phyloP scores from a whole-genome alignment of 2,797 vertebrate genomes.

The Enteromius unitaeniatus region DNA sequence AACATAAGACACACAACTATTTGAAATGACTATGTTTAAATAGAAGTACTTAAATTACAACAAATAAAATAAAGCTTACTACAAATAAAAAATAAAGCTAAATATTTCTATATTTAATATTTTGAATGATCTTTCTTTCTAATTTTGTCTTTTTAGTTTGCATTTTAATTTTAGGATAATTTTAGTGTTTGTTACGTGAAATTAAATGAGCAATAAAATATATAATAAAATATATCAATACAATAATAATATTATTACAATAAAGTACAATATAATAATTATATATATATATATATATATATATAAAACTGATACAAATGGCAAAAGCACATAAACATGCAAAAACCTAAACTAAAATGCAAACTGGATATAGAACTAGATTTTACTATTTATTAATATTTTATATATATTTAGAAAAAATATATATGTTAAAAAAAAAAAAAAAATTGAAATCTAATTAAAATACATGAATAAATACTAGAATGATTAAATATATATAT shows the following conservation, averaged over 20 bases:
- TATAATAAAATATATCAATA: neutral
- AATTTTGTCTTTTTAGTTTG: neutral
- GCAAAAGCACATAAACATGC: neutral
- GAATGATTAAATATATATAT: neutral
- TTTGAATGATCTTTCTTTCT: neutral
- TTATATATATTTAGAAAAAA: too few relatives aligned
- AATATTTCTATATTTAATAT: neutral
- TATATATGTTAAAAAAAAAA: too few relatives aligned
- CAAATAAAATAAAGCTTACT: neutral
- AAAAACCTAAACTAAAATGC: neutral
- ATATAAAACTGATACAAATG: neutral
- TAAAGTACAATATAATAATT: neutral
- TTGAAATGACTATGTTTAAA: neutral
- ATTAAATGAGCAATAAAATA: neutral
- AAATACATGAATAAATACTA: neutral
- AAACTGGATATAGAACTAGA: neutral
- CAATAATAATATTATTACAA: too few relatives aligned
- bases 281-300: neutral
- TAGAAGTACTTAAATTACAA: neutral
- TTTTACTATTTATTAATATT: too few relatives aligned
- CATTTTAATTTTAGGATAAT: neutral
- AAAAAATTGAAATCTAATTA: too few relatives aligned
- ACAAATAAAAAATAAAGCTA: neutral
- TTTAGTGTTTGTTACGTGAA: neutral
- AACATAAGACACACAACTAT: neutral